Evolutionary conservation across 92 coral and sea anemone species (phyloP).

Genomic region (Ricordea florida): DNA sequence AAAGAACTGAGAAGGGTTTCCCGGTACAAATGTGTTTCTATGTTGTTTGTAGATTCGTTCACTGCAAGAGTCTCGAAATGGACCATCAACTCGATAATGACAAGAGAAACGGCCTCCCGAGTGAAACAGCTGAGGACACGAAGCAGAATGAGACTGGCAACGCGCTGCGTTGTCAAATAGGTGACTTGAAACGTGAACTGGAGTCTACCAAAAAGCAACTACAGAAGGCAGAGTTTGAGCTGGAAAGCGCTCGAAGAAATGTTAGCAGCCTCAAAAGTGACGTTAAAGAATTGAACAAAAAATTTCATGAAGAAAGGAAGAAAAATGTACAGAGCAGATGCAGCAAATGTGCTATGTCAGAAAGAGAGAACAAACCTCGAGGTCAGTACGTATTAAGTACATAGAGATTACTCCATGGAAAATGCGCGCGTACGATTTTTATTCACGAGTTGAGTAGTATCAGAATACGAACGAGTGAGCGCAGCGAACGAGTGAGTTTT

Average conservation of each 20-base stretch:
- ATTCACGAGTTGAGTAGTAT: too few relatives aligned
- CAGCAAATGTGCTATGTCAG: too few relatives aligned
- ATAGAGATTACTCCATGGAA: too few relatives aligned
- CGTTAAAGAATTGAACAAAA: conserved; percentile 75
- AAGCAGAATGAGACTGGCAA: conserved; percentile 40
- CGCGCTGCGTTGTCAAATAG: conserved; percentile 56
- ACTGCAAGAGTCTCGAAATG: conserved; percentile 23
- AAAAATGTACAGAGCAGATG: conserved; percentile 13
- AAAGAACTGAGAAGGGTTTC: background rate
- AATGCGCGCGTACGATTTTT: too few relatives aligned
- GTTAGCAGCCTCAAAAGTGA: conserved; percentile 77
- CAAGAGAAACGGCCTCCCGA: conserved; percentile 22
- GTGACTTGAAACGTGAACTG: conserved; percentile 53
- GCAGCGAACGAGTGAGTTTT: too few relatives aligned
- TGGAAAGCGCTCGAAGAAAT: conserved; percentile 80
- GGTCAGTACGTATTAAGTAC: too few relatives aligned
- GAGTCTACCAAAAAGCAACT: conserved; percentile 71
- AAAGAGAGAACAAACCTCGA: too few relatives aligned
- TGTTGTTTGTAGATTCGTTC: conserved; percentile 36
- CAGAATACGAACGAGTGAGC: too few relatives aligned
- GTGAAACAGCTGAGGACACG: background rate
- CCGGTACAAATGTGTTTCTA: conserved; percentile 1
- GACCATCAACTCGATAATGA: conserved; percentile 14
- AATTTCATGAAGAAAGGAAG: conserved; percentile 78
- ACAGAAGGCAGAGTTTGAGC: conserved; percentile 88